phyloP scores from a whole-genome alignment of 2,888 invertebrate genomes.

The Pedicia rivosa region DNA sequence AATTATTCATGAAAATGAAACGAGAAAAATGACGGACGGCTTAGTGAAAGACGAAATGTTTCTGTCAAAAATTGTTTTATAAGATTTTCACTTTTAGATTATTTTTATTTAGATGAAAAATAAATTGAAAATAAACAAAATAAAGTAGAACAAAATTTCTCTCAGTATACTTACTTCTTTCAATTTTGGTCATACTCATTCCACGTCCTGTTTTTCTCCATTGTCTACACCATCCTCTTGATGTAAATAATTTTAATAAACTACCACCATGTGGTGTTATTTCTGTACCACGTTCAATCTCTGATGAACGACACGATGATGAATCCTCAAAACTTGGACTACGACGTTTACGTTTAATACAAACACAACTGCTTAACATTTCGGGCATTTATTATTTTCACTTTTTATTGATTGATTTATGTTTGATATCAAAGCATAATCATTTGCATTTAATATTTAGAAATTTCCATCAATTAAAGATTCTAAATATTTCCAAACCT shows the following conservation, averaged over 20 bases:
- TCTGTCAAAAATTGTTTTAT: not conserved
- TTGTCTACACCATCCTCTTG: constrained; percentile 44
- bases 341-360: constrained; percentile 28
- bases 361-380: constrained; percentile 30
- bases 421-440: too few relatives aligned
- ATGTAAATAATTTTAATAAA: constrained; percentile 29
- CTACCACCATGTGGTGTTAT: constrained; percentile 18
- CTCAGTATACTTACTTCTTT: constrained; percentile 45
- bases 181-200: constrained; percentile 60
- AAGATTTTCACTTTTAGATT: not conserved
- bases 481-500: too few relatives aligned
- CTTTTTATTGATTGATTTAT: too few relatives aligned
- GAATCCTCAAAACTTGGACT: constrained; percentile 30
- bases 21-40: too few relatives aligned
- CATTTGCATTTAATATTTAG: too few relatives aligned
- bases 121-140: not conserved
- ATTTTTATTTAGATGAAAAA: not conserved
- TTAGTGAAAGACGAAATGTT: too few relatives aligned
- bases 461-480: too few relatives aligned
- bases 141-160: not conserved
- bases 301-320: constrained; percentile 30
- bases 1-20: too few relatives aligned
- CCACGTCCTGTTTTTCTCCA: constrained; percentile 46
- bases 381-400: constrained; percentile 4
- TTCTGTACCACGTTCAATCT: constrained; percentile 25